Percentiles rank a stretch among this genome's conserved stretches.
Evolutionary conservation across 2,888 invertebrate species (phyloP).

Genomic region (Blera fallax): DNA sequence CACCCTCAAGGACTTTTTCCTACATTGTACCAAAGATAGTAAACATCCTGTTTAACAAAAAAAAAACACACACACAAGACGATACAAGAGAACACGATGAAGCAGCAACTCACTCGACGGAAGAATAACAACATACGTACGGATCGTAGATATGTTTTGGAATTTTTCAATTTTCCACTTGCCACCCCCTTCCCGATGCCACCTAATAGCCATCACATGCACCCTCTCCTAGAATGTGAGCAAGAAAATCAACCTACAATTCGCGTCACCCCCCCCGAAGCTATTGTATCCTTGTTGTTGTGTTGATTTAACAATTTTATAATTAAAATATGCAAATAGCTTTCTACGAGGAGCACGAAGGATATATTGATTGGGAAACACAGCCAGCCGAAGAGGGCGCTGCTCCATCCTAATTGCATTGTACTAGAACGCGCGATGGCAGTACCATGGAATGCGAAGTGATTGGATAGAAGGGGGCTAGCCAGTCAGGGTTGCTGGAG

Average conservation of each 20-base stretch:
- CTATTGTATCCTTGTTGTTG: slow-evolving; percentile 66
- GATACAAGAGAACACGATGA: slow-evolving; percentile 14
- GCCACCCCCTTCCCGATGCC: slow-evolving; percentile 1
- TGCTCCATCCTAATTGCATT: slow-evolving; percentile 61
- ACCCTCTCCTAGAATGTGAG: neutral
- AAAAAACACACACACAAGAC: slow-evolving; percentile 6
- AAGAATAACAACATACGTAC: slow-evolving; percentile 30
- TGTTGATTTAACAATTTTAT: slow-evolving; percentile 72
- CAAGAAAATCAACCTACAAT: neutral
- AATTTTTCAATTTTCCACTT: slow-evolving; percentile 68
- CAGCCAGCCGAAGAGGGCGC: neutral
- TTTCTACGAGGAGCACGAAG: slow-evolving; percentile 56
- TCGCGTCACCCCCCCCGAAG: slow-evolving; percentile 24
- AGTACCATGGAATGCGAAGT: slow-evolving; percentile 43
- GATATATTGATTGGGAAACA: slow-evolving; percentile 62
- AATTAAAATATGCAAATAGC: slow-evolving; percentile 72
- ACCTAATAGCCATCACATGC: neutral
- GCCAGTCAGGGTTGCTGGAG: neutral
- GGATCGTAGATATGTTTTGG: slow-evolving; percentile 63
- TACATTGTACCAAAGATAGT: slow-evolving; percentile 56
- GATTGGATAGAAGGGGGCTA: slow-evolving; percentile 14
- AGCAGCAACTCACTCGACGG: slow-evolving; percentile 20
- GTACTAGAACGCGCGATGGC: slow-evolving; percentile 53
- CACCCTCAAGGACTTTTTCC: slow-evolving; percentile 58
- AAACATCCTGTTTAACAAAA: slow-evolving; percentile 65